Base-by-base conservation (phyloP, 2,113 vertebrate genomes). In the Mus pahari region DNA sequence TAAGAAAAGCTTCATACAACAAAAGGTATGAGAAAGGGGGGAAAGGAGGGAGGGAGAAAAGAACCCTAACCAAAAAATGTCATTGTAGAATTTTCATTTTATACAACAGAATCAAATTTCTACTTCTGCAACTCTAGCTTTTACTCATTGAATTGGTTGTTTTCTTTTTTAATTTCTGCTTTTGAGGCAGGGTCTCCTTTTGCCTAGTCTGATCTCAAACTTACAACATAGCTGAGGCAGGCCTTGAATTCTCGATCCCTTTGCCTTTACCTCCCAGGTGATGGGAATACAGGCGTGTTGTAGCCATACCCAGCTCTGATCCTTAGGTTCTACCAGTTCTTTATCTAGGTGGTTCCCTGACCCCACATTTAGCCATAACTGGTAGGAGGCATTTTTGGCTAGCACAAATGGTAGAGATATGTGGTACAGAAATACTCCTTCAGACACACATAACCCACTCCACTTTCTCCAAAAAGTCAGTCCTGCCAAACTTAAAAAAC, bases 21-120 rank as follows among this genome's bases (percentile, higher is more conserved):
- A 36, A 26, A 75, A 66, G 13, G 58, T 26, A 42, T 42, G 24
- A 62, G n/a, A 42, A 28, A 62, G 58, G 24, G 7, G 17, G 79
- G 31, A 45, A 55, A 9, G 14, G 4, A 55, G 12, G 36, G 77
- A 36, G 17, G 5, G 7, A 39, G 22, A 9, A 48, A 64, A 92
- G 17, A 39, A 36, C 17, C 17, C 4, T n/a, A 73, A 48, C 1
- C 1, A 36, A 17, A 53, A 39, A 64, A 87, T 10, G 66, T 28
- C 58, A 92, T 16, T 62, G 22, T 77, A n/a, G 33, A 92, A 75
- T 86, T 95, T 96, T 88, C 55, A 68, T 91, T 50, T 60, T 77
- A 92, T 16, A 94, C 12, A 70, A 90, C 50, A 90, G 7, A 87
- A 81, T 77, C 33, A 94, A 87, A 95, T 94, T 86, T 92, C 45